phyloP scores from a whole-genome alignment of 2,113 vertebrate genomes.

The Megatriorchis doriae region DNA sequence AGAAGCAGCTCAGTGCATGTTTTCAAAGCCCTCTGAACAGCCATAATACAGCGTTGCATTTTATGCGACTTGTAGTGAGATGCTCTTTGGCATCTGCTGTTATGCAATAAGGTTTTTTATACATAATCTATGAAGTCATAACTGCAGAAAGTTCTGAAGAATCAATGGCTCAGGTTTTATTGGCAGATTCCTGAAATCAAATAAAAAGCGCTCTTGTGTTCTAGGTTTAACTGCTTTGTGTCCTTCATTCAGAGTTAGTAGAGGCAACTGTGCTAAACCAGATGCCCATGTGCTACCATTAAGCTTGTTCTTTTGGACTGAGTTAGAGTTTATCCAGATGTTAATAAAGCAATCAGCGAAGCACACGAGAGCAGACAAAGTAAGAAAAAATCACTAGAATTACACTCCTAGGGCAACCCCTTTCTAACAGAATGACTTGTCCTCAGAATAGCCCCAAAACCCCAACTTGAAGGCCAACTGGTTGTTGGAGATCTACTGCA shows the following conservation, averaged over 20 bases:
- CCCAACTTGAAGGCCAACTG: conserved; percentile 41
- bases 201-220: conserved; percentile 89
- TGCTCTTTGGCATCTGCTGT: conserved; percentile 81
- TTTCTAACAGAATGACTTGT: conserved; percentile 42
- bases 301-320: conserved; percentile 34
- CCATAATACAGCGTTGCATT: conserved; percentile 79
- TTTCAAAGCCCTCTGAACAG: conserved; percentile 86
- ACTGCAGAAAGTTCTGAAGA: conserved; percentile 83
- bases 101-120: conserved; percentile 76
- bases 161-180: conserved; percentile 89
- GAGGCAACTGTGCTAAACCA: conserved; percentile 55
- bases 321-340: conserved; percentile 70
- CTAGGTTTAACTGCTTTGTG: conserved; percentile 79
- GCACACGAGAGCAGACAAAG: conserved; percentile 67
- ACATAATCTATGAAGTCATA: conserved; percentile 86
- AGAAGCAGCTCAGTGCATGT: conserved; percentile 90
- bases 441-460: conserved; percentile 45
- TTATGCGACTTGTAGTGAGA: conserved; percentile 81
- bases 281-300: conserved; percentile 46
- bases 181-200: conserved; percentile 90
- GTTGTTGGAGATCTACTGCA: conserved; percentile 42
- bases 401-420: conserved; percentile 48
- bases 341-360: conserved; percentile 78
- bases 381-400: conserved; percentile 40
- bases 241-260: conserved; percentile 73